These are phyloP conservation scores for Gnathonemus echidnorhynchus DNA, from an alignment of 2,113 vertebrate genomes.

Conservation along the genomic window DNA sequence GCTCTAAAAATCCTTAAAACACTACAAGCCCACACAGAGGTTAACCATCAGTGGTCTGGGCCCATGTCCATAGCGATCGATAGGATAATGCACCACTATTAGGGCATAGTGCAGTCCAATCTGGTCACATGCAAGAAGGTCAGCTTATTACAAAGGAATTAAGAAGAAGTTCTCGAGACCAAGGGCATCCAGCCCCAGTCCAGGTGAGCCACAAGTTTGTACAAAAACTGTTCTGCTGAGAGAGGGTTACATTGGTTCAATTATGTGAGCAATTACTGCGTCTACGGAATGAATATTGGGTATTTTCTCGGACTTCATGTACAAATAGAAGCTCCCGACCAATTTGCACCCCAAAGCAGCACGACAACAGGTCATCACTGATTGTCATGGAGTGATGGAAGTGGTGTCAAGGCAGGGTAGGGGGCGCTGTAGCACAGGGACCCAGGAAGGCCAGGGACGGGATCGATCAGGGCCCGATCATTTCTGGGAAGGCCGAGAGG, in stretches of 20 bases:
- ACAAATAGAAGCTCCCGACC: neutral
- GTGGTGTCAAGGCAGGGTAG: neutral
- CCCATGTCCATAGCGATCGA: neutral
- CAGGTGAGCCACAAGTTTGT: neutral
- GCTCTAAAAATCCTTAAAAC: neutral
- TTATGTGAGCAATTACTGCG: neutral
- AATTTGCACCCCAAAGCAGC: neutral
- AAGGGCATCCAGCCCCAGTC: neutral
- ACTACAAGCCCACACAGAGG: neutral
- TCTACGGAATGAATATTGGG: neutral
- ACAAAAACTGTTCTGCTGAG: neutral
- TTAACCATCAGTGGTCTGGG: neutral
- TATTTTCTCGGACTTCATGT: neutral
- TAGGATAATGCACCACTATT: neutral
- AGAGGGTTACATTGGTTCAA: neutral
- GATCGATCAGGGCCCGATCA: neutral
- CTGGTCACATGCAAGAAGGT: neutral
- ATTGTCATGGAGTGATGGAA: conserved; percentile 20
- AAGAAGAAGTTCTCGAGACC: neutral
- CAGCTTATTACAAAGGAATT: neutral
- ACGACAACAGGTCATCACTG: neutral
- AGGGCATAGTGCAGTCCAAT: neutral
- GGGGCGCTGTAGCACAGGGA: neutral
- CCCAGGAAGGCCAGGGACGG: neutral
- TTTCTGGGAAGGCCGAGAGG: neutral